Conservation (phyloP, 2,888 invertebrate species). For the Sylvicola fuscatus region DNA sequence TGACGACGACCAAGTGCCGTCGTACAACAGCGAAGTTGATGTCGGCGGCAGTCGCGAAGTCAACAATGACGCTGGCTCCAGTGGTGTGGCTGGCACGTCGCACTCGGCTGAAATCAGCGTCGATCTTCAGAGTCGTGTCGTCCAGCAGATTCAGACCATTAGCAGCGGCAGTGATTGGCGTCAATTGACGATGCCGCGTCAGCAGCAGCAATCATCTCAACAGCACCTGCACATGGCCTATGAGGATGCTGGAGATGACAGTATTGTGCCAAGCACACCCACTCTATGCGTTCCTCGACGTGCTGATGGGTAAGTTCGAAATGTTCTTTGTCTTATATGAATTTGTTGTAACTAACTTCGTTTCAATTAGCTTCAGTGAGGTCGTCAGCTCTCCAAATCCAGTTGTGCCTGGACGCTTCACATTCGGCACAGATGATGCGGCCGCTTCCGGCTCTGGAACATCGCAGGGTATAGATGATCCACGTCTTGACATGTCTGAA, state of each 20-base stretch:
- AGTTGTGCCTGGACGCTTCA: conserved; percentile 44
- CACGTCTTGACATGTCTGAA: conserved; percentile 45
- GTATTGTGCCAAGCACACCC: conserved; percentile 80
- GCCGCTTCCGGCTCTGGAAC: conserved; percentile 17
- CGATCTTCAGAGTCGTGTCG: conserved; percentile 16
- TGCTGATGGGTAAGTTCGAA: conserved; percentile 40
- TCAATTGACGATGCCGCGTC: conserved; percentile 14
- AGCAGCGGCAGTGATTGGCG: conserved; percentile 45
- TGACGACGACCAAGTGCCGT: conserved; percentile 33
- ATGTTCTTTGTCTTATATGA: not conserved
- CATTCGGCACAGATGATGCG: conserved; percentile 33
- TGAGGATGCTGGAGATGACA: conserved; percentile 30
- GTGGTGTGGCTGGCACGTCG: conserved; percentile 10
- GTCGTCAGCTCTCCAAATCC: conserved; percentile 82
- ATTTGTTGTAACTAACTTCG: conserved; percentile 1
- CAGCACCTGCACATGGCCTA: conserved; percentile 7
- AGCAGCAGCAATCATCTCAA: conserved; percentile 6
- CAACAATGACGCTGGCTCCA: conserved; percentile 27
- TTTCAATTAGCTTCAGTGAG: conserved; percentile 29
- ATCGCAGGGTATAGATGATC: conserved; percentile 51
- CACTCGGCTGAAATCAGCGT: conserved; percentile 6
- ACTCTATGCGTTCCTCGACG: conserved; percentile 65
- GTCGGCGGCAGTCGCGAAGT: conserved; percentile 43
- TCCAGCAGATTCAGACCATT: conserved; percentile 46
- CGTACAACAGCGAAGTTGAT: conserved; percentile 39